A percentile compares a stretch with the other conserved stretches of the same genome.
Conservation (phyloP, 2,113 vertebrate genomes). For the Trogon surrucura region DNA sequence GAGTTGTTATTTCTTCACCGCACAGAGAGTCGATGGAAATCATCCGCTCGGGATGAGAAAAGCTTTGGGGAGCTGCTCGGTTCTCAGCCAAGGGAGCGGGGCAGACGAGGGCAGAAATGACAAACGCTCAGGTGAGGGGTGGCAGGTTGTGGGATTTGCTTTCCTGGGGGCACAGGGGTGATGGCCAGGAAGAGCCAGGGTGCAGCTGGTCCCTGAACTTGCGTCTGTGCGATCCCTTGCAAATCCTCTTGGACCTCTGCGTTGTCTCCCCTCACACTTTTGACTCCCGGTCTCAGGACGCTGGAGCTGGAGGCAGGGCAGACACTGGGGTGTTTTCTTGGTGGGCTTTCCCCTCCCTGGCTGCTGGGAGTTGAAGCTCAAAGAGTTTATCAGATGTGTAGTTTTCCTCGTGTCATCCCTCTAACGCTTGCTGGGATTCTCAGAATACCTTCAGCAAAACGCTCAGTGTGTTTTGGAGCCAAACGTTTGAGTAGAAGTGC, state of each 20-base stretch:
- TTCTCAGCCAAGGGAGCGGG: no score
- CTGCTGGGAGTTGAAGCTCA: neutral
- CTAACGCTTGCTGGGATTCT: neutral
- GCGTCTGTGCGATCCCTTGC: accelerated
- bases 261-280: neutral
- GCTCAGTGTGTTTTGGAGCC: neutral
- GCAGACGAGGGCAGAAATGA: no score
- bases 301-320: neutral
- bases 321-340: neutral
- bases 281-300: neutral
- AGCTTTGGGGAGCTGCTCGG: neutral
- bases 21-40: neutral
- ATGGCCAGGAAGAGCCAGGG: neutral
- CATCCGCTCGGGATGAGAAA: neutral
- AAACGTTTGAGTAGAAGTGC: neutral
- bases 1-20: neutral
- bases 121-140: no score
- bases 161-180: neutral
- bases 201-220: neutral
- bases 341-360: neutral
- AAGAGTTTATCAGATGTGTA: neutral
- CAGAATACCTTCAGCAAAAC: neutral
- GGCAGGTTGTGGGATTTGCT: neutral
- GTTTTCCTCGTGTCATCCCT: neutral
- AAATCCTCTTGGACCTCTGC: neutral